phyloP scores from a whole-genome alignment of 30 jellyfish, hydroid and myxozoan genomes.

The Morbakka virulenta region DNA sequence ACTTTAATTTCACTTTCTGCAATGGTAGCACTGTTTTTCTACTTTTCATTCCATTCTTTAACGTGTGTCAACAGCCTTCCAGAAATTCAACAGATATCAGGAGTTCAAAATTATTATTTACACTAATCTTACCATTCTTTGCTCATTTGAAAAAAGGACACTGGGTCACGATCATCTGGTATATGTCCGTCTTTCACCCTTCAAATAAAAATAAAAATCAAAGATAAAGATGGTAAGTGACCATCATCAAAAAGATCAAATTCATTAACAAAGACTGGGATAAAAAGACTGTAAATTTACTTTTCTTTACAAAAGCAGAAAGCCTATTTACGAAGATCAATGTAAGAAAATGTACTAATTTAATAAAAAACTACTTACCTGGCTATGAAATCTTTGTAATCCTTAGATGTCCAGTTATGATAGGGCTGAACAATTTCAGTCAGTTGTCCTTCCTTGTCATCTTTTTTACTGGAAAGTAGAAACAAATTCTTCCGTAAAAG shows the following conservation, averaged over 20 bases:
- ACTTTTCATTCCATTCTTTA: too few relatives aligned
- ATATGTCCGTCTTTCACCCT: constrained; percentile 48
- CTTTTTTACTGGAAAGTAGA: constrained; percentile 8
- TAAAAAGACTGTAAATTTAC: background rate
- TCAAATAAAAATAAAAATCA: background rate
- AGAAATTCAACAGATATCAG: too few relatives aligned
- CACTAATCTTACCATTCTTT: constrained; percentile 96
- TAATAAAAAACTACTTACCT: constrained; percentile 10
- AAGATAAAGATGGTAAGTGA: too few relatives aligned
- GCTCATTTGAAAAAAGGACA: constrained; percentile 69
- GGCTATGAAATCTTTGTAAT: constrained; percentile 36
- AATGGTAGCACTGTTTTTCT: too few relatives aligned
- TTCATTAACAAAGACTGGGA: background rate
- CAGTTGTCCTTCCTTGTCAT: constrained; percentile 35
- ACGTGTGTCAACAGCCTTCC: too few relatives aligned
- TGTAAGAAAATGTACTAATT: background rate
- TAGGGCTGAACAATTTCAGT: constrained; percentile 53
- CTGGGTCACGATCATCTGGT: constrained; percentile 75
- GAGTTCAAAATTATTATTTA: too few relatives aligned
- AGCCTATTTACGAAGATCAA: background rate
- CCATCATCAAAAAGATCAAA: background rate
- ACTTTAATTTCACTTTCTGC: too few relatives aligned
- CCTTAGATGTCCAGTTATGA: constrained; percentile 65
- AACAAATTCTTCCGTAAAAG: background rate
- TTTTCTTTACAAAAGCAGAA: constrained; percentile 24